phyloP scores from a whole-genome alignment of 2,113 vertebrate species.

The Pelmatolapia mariae region DNA sequence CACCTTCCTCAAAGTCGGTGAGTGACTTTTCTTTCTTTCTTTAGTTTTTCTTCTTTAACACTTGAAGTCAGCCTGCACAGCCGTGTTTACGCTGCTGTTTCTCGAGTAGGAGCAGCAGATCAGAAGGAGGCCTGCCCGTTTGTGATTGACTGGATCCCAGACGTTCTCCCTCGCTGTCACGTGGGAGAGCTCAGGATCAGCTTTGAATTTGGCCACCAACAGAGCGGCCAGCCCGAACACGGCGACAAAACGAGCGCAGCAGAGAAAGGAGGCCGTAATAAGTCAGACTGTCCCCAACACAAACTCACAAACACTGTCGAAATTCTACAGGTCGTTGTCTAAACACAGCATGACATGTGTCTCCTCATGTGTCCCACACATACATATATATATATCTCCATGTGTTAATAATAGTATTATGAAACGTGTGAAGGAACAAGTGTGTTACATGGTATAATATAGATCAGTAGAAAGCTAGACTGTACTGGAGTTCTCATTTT shows the following conservation, averaged over 20 bases:
- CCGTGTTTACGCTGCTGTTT: background rate
- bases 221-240: conserved; percentile 66
- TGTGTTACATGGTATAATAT: background rate
- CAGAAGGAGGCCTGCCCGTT: conserved; percentile 82
- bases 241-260: background rate
- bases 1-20: conserved; percentile 91
- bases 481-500: background rate
- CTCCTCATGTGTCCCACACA: background rate
- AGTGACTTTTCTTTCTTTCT: conserved; percentile 15
- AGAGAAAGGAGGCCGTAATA: conserved; percentile 12
- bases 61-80: background rate
- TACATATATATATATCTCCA: background rate
- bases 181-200: conserved; percentile 84
- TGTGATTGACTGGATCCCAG: conserved; percentile 88
- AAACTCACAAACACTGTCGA: conserved; percentile 1
- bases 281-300: background rate
- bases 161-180: conserved; percentile 79
- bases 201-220: conserved; percentile 86
- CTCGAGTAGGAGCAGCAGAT: conserved; percentile 70
- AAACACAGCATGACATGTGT: background rate
- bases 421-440: background rate
- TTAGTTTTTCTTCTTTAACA: background rate
- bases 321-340: conserved; percentile 27
- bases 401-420: background rate
- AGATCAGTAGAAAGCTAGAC: background rate